Evolutionary conservation across 2,888 invertebrate species (phyloP).

Genomic region (Pandemis corylana): DNA sequence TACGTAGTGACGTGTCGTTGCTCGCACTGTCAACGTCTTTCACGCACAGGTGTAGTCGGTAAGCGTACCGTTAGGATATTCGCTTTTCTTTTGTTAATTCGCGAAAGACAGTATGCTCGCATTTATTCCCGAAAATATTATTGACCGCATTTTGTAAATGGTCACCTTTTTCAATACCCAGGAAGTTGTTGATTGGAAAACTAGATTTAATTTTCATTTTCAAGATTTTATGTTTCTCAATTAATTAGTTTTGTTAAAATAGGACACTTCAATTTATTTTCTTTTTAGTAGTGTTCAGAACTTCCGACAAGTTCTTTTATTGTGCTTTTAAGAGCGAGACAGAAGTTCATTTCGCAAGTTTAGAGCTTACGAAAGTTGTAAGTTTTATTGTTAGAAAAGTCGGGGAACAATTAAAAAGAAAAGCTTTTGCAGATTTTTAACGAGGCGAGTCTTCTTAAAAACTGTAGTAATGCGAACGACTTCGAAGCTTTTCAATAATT

Average conservation of each 20-base stretch:
- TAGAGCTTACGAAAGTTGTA: conserved; percentile 29
- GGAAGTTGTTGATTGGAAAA: no score
- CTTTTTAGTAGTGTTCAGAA: background rate
- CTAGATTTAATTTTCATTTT: no score
- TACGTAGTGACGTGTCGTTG: no score
- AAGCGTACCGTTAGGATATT: background rate
- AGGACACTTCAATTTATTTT: background rate
- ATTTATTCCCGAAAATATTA: background rate
- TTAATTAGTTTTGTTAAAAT: background rate
- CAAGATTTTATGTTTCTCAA: no score
- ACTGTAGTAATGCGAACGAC: background rate
- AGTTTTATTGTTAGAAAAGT: conserved; percentile 27
- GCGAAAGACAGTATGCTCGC: background rate
- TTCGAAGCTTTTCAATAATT: background rate
- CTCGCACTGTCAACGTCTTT: no score
- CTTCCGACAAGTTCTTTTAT: background rate
- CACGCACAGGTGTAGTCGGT: background rate
- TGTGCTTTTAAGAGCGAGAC: background rate
- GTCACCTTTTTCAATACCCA: no score
- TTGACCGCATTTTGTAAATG: background rate
- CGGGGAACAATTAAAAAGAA: conserved; percentile 28
- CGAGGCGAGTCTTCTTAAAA: conserved; percentile 11
- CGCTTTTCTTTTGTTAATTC: no score
- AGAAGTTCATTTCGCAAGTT: conserved; percentile 35
- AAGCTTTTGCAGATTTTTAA: conserved; percentile 28